phyloP scores from a whole-genome alignment of 2,888 invertebrate genomes.

The Nemapogon koenigi region DNA sequence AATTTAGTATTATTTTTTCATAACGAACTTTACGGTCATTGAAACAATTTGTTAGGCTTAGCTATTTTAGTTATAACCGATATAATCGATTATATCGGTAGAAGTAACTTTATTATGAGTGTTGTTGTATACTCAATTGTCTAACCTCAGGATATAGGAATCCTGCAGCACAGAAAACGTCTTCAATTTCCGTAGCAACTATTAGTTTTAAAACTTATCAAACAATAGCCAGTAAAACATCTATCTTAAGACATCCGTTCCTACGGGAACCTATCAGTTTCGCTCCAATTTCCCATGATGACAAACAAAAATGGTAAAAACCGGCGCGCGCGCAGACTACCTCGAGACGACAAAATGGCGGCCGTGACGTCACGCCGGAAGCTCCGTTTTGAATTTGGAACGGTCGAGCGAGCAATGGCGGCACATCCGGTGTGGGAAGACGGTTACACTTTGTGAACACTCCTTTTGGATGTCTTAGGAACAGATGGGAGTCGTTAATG shows the following conservation, averaged over 20 bases:
- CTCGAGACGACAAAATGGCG: constrained; percentile 35
- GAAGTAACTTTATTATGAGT: no score
- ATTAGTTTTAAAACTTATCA: not conserved
- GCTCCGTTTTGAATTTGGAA: constrained; percentile 64
- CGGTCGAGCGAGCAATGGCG: constrained; percentile 63
- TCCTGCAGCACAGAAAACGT: not conserved
- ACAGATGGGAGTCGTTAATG: no score
- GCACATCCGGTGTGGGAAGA: constrained; percentile 60
- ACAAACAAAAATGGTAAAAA: constrained; percentile 21
- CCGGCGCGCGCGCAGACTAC: constrained; percentile 31
- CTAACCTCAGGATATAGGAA: no score
- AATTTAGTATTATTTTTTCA: no score
- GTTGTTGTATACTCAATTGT: no score
- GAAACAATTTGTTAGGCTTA: no score
- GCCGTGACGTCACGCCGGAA: constrained; percentile 54
- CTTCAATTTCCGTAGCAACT: not conserved
- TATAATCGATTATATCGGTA: no score
- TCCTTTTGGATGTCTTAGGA: no score
- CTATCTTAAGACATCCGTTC: constrained; percentile 28
- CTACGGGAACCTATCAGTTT: constrained; percentile 47
- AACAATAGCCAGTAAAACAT: not conserved
- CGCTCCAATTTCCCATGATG: constrained; percentile 54
- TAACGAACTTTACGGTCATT: no score
- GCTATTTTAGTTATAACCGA: no score
- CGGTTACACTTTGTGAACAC: no score